Base-by-base conservation (phyloP, 2,113 vertebrate species). In the Verasper variegatus region DNA sequence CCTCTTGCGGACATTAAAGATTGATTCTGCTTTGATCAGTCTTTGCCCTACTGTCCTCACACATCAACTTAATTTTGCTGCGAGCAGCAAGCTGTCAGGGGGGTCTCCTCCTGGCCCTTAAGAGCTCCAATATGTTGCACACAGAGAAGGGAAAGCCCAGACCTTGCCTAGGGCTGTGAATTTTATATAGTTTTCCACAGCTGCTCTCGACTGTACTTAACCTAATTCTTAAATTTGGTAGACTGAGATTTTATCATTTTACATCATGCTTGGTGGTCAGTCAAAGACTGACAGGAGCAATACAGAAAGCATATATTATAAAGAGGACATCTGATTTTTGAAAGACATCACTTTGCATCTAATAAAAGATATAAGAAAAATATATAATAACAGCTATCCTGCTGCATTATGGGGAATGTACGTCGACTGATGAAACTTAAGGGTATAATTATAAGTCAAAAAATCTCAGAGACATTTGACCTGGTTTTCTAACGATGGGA, bases 11-110 rank as follows among this genome's bases (percentile, higher is more conserved):
- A 47, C 62, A 68, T 31, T 31, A 31, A 31, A 31, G 6, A 31
- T 31, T 31, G 14, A 51, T 7, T 31, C 31, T 31, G 0, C 37
- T 69, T 9, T 37, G 80, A 72, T 52, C 61, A 37, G 15, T 54
- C 63, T 51, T 27, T 45, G 75, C 56, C 54, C 58, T 59, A 56
- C 45, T 85, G 60, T 68, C 67, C 45, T 79, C 21, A 60, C 74
- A 69, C 51, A 62, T 74, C 52, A 67, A n/a, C 60, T 74, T 74
- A 20, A 68, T 77, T 71, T 74, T 51, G 78, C 81, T 77, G 20
- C 17, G 18, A 81, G 82, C 77, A 64, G 51, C 70, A 87, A 84
- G 83, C 83, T 90, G 91, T 84, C 60, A 31, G 74, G 70, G 70
- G 18, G 15, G 27, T 68, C 51, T 11, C 57, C 71, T 52, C 81